Conservation (phyloP, 1,140 invertebrate genomes). For the Drosophila sp. region DNA sequence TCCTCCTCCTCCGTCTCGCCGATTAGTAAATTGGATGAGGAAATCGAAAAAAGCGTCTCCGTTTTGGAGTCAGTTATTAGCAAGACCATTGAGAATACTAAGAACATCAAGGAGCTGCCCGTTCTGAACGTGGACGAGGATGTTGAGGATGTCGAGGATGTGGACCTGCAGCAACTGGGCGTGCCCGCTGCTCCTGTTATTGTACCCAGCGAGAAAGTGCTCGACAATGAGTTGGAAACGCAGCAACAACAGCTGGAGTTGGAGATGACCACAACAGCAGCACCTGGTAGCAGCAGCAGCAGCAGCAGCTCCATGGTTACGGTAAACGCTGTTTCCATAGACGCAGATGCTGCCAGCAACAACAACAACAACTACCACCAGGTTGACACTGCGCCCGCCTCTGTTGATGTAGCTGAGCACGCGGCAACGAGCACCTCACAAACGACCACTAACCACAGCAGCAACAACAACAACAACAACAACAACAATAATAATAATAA, state of each 20-base stretch:
- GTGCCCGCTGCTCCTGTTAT: slow-evolving; percentile 47
- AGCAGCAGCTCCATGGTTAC: slow-evolving; percentile 26
- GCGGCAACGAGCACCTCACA: slow-evolving; percentile 49
- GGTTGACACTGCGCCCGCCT: slow-evolving; percentile 47
- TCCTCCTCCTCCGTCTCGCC: slow-evolving; percentile 7
- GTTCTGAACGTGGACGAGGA: slow-evolving; percentile 62
- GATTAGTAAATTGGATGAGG: slow-evolving; percentile 61
- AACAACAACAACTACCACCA: slow-evolving; percentile 37
- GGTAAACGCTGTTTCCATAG: slow-evolving; percentile 39
- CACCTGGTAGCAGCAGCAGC: slow-evolving; percentile 5
- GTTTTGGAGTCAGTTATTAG: slow-evolving; percentile 80
- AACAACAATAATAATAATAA: slow-evolving; percentile 15
- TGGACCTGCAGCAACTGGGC: slow-evolving; percentile 54
- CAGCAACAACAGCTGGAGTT: slow-evolving; percentile 16
- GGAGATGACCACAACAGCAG: slow-evolving; percentile 14
- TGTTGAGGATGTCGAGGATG: slow-evolving; percentile 68
- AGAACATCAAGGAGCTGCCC: slow-evolving; percentile 77
- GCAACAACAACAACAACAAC: slow-evolving; percentile 15
- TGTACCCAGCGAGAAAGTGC: slow-evolving; percentile 10
- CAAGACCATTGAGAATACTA: slow-evolving; percentile 83
- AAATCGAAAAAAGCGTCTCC: slow-evolving; percentile 78
- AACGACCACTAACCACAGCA: slow-evolving; percentile 50
- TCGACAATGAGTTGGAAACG: slow-evolving; percentile 24
- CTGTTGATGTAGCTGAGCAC: slow-evolving; percentile 53
- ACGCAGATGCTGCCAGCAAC: slow-evolving; percentile 26